Percentiles rank a stretch among this genome's conserved stretches.
Conservation (phyloP, 2,113 vertebrate genomes). For the Larimichthys crocea region DNA sequence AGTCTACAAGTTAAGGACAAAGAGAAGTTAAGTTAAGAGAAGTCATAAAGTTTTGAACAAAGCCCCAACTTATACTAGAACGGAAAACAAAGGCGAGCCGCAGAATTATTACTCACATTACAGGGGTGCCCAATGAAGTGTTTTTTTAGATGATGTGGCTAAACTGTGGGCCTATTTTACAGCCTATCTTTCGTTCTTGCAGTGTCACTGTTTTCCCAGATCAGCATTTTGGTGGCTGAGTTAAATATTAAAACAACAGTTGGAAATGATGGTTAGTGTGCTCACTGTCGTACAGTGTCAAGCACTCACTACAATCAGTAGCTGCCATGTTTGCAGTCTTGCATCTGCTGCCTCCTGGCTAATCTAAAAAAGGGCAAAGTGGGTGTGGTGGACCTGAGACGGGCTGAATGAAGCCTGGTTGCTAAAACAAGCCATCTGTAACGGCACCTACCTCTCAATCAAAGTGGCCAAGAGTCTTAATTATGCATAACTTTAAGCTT, state of each 20-base stretch:
- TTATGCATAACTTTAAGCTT: no score
- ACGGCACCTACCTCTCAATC: no score
- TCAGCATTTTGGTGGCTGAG: background rate
- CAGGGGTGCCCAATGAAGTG: background rate
- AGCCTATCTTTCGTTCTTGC: background rate
- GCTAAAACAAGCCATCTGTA: no score
- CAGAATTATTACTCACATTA: background rate
- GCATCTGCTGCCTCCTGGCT: no score
- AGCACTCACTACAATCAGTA: background rate
- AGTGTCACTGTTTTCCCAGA: background rate
- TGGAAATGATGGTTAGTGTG: background rate
- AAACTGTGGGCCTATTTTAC: background rate
- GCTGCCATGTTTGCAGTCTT: background rate
- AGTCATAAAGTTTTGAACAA: background rate
- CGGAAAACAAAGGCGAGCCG: background rate
- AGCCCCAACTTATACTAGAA: background rate
- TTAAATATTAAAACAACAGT: background rate
- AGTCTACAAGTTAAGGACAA: background rate
- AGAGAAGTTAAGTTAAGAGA: background rate
- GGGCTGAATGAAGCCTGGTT: no score
- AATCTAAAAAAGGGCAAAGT: no score
- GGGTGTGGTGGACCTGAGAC: no score
- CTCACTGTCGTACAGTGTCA: background rate
- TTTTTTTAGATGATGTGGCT: background rate
- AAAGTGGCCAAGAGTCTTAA: no score